Base-by-base conservation (phyloP, 2,888 invertebrate species). In the Prosopocoilus inquinatus region DNA sequence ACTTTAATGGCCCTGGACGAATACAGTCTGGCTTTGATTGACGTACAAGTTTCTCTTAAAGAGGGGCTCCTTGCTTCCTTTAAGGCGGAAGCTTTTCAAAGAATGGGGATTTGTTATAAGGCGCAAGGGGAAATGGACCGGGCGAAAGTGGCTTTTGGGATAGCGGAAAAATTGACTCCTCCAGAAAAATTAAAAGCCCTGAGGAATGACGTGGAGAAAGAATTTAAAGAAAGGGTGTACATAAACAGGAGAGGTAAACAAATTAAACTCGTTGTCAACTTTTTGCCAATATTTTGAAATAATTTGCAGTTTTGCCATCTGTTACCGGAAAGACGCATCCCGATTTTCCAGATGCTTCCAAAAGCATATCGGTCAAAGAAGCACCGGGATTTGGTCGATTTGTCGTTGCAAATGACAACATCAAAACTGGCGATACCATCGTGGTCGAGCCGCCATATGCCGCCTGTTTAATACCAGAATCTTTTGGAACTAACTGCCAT, bases 401-500 rank as follows among this genome's bases (percentile, higher is more conserved):
- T 68, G 84, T 87, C 1, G 83, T 88, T 1, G 89, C 92, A 2
- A 80, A 79, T 47, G 77, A 80, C 8, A 69, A 77, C 0, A 81
- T 90, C 35, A 78, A 79, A 59, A 83, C 89, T 0, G 92, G 92
- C 0, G 90, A 91, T 69, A 82, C 85, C 0, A 73, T 94, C 9
- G 79, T 90, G 0, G 81, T 83, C 1, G 92, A 93, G 73, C 76
- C 80, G 33, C 89, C 93, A 0, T 85, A 86, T 63, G 89, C 88
- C 0, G 85, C 90, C 0, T 89, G 88, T 65, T 79, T 93, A 1
- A 75, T 89, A 9, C 84, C 89, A 0, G 87, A 87, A 63, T 86
- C 81, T 72, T 89, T 85, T 70, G 91, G 91, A 2, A 86, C 88
- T 1, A 89, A 91, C 71, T 93, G 93, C 68, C 84, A 89, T 59